Evolutionary conservation across 2,113 vertebrate species (phyloP).

Genomic region (Prionailurus bengalensis): DNA sequence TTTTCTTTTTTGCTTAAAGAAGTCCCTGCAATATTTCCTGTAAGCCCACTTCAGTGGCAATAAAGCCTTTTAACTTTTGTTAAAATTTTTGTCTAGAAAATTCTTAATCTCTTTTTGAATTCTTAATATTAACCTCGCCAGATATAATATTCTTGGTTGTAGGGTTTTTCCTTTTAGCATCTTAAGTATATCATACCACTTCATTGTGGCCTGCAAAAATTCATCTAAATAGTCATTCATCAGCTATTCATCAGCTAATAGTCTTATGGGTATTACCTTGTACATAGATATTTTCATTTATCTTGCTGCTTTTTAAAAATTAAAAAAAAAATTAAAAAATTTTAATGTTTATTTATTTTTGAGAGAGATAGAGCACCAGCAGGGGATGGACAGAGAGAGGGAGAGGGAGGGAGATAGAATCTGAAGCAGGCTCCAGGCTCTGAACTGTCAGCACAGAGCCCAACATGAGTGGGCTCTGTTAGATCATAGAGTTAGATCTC

Average conservation of each 20-base stretch:
- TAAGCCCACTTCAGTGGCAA: background rate
- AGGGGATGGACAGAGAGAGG: no score
- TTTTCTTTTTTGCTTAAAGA: background rate
- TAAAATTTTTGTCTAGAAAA: background rate
- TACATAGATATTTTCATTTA: background rate
- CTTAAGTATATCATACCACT: background rate
- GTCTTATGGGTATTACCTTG: background rate
- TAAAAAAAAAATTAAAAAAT: no score
- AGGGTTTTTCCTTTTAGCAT: background rate
- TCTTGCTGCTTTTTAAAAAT: background rate
- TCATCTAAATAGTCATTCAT: background rate
- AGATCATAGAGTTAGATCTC: no score
- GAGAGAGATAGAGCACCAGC: no score
- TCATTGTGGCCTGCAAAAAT: background rate
- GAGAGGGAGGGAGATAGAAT: no score
- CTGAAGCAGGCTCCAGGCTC: no score
- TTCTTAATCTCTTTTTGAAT: background rate
- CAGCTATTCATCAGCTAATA: background rate
- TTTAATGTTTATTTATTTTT: no score
- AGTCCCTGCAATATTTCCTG: background rate
- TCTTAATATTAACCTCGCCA: background rate
- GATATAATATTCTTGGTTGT: background rate
- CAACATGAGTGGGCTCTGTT: no score
- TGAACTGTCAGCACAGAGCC: no score
- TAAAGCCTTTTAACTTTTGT: background rate